Percentiles rank a stretch among this genome's conserved stretches.
Conservation (phyloP, 2,888 invertebrate species). For the Nomada goodeniana region DNA sequence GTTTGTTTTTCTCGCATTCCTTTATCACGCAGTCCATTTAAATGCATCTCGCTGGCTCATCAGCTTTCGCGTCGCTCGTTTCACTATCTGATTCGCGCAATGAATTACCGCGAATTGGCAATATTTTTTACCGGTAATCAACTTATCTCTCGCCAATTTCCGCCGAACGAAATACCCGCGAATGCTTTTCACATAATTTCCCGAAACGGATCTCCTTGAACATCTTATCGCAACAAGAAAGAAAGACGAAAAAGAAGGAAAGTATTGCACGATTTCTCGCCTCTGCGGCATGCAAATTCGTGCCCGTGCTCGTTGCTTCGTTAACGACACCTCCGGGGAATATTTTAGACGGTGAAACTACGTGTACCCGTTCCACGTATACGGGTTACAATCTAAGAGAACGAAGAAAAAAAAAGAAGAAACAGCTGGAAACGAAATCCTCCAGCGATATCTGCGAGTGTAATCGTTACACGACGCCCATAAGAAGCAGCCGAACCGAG, state of each 20-base stretch:
- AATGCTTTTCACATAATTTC: background rate
- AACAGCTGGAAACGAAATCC: background rate
- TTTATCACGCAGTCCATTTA: constrained; percentile 5
- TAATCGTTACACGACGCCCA: constrained; percentile 34
- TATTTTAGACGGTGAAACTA: constrained; percentile 34
- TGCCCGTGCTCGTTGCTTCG: background rate
- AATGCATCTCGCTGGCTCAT: constrained; percentile 25
- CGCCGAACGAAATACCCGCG: constrained; percentile 1
- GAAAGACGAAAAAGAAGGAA: background rate
- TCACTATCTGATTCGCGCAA: constrained; percentile 14
- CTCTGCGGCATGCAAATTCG: constrained; percentile 24
- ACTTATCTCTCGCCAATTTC: constrained; percentile 39
- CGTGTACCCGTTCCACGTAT: background rate
- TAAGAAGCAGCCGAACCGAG: constrained; percentile 14
- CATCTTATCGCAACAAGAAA: background rate
- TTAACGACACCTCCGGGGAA: constrained; percentile 24
- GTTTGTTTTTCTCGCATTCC: background rate
- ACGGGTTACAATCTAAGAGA: background rate
- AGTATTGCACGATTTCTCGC: constrained; percentile 9
- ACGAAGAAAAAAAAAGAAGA: no score
- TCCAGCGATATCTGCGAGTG: constrained; percentile 9
- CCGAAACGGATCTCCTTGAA: constrained; percentile 11
- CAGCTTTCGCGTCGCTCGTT: background rate
- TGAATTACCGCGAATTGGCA: constrained; percentile 35
- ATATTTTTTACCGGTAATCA: constrained; percentile 38